phyloP scores from a whole-genome alignment of 2,113 vertebrate genomes.

The Mobula birostris region DNA sequence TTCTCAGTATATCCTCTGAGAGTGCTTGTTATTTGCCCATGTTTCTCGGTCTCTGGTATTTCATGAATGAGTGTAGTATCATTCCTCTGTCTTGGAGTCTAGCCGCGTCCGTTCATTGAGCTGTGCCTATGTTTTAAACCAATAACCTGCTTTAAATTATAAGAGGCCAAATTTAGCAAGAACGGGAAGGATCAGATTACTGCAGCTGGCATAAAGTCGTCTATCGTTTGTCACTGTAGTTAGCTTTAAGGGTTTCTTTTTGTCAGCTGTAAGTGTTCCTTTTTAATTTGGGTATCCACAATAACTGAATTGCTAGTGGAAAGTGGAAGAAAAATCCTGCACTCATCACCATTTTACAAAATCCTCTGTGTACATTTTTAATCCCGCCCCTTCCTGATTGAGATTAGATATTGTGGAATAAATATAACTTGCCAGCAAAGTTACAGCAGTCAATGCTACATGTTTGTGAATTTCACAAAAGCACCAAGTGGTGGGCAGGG shows the following conservation, averaged over 20 bases:
- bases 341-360: neutral
- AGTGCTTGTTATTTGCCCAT: neutral
- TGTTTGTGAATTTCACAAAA: neutral
- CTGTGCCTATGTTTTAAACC: neutral
- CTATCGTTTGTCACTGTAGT: neutral
- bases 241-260: neutral
- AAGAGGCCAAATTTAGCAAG: neutral
- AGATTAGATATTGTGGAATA: neutral
- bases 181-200: neutral
- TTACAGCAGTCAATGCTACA: neutral
- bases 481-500: neutral
- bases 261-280: neutral
- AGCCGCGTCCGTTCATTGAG: neutral
- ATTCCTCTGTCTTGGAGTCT: neutral
- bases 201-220: neutral
- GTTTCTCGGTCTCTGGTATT: neutral
- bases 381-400: slow-evolving; percentile 3
- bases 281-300: neutral
- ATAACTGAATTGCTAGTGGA: neutral
- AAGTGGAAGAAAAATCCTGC: slow-evolving; percentile 4
- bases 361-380: neutral
- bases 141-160: neutral
- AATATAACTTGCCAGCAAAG: neutral
- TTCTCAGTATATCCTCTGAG: neutral
- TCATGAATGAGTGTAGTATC: neutral